phyloP scores from a whole-genome alignment of 1,140 invertebrate genomes.

The Platyscapa corneri region DNA sequence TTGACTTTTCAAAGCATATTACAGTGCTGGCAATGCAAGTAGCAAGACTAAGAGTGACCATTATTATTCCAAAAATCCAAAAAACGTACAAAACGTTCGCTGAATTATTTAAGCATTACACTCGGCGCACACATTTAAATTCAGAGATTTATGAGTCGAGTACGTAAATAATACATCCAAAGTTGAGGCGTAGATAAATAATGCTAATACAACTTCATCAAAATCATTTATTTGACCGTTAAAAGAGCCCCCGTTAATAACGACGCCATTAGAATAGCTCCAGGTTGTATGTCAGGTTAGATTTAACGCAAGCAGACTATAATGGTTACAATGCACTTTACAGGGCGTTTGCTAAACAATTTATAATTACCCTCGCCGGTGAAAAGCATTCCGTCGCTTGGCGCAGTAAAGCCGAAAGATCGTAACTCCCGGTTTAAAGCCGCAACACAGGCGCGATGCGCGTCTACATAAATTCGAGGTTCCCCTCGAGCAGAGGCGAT shows the following conservation, averaged over 20 bases:
- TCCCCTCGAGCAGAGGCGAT: background rate
- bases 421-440: conserved; percentile 10
- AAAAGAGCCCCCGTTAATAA: background rate
- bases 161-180: too few relatives aligned
- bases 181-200: too few relatives aligned
- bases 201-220: too few relatives aligned
- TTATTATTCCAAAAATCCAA: too few relatives aligned
- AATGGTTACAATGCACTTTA: background rate
- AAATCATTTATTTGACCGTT: background rate
- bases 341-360: background rate
- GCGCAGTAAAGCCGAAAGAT: background rate
- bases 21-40: too few relatives aligned
- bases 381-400: background rate
- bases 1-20: too few relatives aligned
- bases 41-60: too few relatives aligned
- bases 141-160: background rate
- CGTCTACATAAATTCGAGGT: background rate
- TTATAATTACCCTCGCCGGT: background rate
- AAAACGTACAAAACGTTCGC: too few relatives aligned
- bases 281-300: background rate
- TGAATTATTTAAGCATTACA: too few relatives aligned
- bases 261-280: background rate
- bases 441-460: background rate
- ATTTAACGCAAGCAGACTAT: background rate
- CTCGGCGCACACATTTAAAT: background rate